Conservation (phyloP, 2,888 invertebrate species). For the Meandrusa payeni region DNA sequence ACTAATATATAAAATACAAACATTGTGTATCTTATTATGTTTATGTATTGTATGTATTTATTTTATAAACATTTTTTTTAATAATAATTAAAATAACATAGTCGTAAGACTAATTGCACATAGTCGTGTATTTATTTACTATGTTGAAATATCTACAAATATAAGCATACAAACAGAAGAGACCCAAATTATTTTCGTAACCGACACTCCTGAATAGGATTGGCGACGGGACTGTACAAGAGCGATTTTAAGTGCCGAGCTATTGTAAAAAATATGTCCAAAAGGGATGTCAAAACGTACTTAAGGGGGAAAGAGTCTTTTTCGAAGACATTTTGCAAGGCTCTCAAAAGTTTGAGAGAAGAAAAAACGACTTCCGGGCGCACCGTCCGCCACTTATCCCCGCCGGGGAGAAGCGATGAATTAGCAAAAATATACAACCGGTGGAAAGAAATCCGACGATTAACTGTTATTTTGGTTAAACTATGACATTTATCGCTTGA, state of each 20-base stretch:
- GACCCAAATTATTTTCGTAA: conserved; percentile 3
- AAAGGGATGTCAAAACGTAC: conserved; percentile 66
- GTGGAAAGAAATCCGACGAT: conserved; percentile 22
- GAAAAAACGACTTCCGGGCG: conserved; percentile 69
- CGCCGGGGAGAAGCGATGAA: conserved; percentile 53
- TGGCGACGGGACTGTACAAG: conserved; percentile 33
- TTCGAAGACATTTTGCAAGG: conserved; percentile 71
- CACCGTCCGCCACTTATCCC: conserved; percentile 63
- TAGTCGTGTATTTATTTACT: too few relatives aligned
- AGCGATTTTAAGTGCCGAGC: conserved; percentile 49
- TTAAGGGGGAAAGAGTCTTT: conserved; percentile 67
- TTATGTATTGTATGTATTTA: too few relatives aligned
- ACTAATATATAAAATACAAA: too few relatives aligned
- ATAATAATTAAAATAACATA: too few relatives aligned
- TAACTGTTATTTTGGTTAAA: conserved; percentile 17
- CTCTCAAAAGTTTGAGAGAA: conserved; percentile 65
- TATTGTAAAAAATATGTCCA: conserved; percentile 49
- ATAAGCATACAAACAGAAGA: conserved; percentile 4
- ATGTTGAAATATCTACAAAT: too few relatives aligned
- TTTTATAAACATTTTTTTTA: too few relatives aligned
- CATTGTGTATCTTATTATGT: too few relatives aligned
- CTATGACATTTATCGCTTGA: conserved; percentile 22
- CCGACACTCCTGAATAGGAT: conserved; percentile 29
- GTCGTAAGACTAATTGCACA: too few relatives aligned
- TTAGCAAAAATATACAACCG: conserved; percentile 38